Conservation (phyloP, 2,113 vertebrate species). For the Triplophysa tibetana region DNA sequence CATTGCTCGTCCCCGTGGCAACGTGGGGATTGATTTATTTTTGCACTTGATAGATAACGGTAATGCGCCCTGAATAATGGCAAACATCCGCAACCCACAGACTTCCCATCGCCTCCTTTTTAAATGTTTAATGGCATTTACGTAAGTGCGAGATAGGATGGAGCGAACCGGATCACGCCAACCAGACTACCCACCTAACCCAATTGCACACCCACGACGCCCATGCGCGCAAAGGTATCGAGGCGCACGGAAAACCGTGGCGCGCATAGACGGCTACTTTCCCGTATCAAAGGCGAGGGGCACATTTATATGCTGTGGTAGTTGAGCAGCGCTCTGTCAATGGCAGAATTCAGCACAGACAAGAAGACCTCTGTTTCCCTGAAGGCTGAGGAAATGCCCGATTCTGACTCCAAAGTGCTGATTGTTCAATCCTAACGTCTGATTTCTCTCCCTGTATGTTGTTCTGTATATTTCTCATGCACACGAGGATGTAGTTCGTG, state of each 20-base stretch:
- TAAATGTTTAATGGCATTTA: conserved; percentile 53
- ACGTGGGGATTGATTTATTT: conserved; percentile 52
- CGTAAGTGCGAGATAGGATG: conserved; percentile 44
- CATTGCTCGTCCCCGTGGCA: conserved; percentile 41
- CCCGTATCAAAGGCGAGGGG: conserved; percentile 51
- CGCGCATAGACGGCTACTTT: background rate
- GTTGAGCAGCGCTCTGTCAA: conserved; percentile 72
- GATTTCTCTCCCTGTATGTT: background rate
- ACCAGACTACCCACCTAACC: conserved; percentile 23
- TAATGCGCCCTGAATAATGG: conserved; percentile 31
- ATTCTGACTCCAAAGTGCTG: conserved; percentile 35
- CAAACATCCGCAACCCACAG: conserved; percentile 34
- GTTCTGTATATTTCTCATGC: conserved; percentile 1
- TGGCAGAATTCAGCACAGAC: conserved; percentile 68
- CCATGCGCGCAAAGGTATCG: conserved; percentile 15
- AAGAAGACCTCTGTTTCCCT: conserved; percentile 79
- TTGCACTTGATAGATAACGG: conserved; percentile 49
- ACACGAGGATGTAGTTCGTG: background rate
- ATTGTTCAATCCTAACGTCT: conserved; percentile 6
- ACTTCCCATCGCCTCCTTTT: conserved; percentile 8
- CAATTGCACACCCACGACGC: conserved; percentile 31
- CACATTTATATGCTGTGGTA: conserved; percentile 76
- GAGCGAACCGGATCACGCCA: conserved; percentile 3
- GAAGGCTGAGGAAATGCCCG: conserved; percentile 64
- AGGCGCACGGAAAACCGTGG: conserved; percentile 12